These are phyloP conservation scores for Ostrea edulis DNA, from an alignment of 1,140 invertebrate genomes.

Conservation along the genomic window DNA sequence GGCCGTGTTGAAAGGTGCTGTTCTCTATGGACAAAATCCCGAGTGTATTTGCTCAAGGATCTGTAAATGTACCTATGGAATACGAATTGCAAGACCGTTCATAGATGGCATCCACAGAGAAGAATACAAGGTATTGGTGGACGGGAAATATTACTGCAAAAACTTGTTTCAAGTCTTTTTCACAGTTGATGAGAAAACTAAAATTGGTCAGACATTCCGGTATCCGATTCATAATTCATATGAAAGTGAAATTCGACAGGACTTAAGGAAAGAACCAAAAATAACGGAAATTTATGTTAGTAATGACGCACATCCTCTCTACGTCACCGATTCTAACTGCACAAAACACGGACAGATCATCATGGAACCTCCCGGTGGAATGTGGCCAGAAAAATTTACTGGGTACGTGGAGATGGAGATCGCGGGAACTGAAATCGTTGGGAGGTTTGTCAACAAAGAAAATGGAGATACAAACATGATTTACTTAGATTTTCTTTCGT, in stretches of 20 bases:
- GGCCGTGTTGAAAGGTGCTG: constrained; percentile 52
- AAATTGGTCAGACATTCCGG: constrained; percentile 35
- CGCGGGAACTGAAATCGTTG: constrained; percentile 51
- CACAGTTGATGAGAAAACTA: constrained; percentile 43
- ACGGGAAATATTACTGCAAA: constrained; percentile 50
- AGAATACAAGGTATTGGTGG: background rate
- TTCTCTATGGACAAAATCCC: constrained; percentile 49
- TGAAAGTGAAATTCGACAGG: constrained; percentile 43
- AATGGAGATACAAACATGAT: background rate
- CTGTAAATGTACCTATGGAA: constrained; percentile 44
- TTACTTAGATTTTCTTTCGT: constrained; percentile 20
- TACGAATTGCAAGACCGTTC: constrained; percentile 23
- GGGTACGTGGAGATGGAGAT: constrained; percentile 48
- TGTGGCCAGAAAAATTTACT: constrained; percentile 11
- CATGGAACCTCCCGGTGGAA: constrained; percentile 29
- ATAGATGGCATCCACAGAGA: constrained; percentile 27
- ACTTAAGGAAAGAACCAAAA: constrained; percentile 30
- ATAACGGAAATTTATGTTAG: constrained; percentile 35
- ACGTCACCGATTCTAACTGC: constrained; percentile 41
- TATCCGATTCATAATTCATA: constrained; percentile 39
- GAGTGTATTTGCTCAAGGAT: constrained; percentile 48
- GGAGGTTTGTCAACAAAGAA: constrained; percentile 23
- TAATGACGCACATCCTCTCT: constrained; percentile 8
- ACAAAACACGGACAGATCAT: constrained; percentile 38
- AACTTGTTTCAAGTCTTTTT: constrained; percentile 47